Conservation (phyloP, 2,113 vertebrate genomes). For the Corapipo altera region DNA sequence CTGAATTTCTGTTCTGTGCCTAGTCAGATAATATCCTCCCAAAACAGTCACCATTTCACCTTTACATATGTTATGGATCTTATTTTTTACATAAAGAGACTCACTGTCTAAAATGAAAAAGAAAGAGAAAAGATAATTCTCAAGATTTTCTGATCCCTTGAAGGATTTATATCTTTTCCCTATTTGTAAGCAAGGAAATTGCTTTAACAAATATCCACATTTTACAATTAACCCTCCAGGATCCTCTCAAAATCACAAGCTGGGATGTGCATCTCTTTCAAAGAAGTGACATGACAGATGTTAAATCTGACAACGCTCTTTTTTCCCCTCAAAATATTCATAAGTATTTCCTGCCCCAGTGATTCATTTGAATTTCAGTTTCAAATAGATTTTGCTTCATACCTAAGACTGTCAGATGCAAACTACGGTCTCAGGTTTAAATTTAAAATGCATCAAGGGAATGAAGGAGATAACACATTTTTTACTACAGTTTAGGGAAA, state of each 20-base stretch:
- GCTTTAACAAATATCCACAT: constrained; percentile 3
- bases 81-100: not conserved
- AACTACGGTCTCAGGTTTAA: not conserved
- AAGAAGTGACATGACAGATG: not conserved
- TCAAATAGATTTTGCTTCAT: constrained; percentile 55
- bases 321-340: constrained; percentile 21
- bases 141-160: not conserved
- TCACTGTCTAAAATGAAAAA: not conserved
- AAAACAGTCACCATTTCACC: not conserved
- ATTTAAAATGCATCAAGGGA: constrained; percentile 60
- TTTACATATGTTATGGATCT: not conserved
- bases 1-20: not conserved
- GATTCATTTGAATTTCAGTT: constrained; percentile 60
- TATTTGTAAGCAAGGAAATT: not conserved
- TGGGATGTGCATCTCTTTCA: not conserved
- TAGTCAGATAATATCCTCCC: not conserved
- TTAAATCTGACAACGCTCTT: constrained; percentile 54
- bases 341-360: constrained; percentile 22
- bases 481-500: constrained; percentile 58
- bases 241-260: constrained; percentile 1
- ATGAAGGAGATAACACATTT: constrained; percentile 51
- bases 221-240: not conserved
- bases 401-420: constrained; percentile 50
- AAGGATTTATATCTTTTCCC: not conserved
- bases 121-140: not conserved